Conservation (phyloP, 2,888 invertebrate genomes). For the Phrixothrix hirtus region DNA sequence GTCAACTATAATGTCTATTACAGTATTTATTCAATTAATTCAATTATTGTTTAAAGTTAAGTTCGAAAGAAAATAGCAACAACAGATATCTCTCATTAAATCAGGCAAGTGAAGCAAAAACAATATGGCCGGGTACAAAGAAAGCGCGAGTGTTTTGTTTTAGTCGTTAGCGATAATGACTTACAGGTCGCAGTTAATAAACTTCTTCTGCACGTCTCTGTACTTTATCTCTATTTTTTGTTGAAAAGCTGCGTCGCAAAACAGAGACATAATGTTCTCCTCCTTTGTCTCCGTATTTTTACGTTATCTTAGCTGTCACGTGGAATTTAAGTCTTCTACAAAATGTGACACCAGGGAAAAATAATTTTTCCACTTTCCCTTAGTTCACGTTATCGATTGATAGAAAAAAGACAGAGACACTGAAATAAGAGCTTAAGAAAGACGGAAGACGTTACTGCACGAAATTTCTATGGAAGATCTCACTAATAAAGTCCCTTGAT, state of each 20-base stretch:
- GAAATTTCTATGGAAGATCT: slow-evolving; percentile 36
- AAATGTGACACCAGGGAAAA: slow-evolving; percentile 53
- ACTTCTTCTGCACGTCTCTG: slow-evolving; percentile 28
- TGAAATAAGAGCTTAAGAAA: slow-evolving; percentile 11
- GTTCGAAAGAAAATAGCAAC: slow-evolving; percentile 17
- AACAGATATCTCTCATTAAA: slow-evolving; percentile 49
- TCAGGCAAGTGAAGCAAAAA: slow-evolving; percentile 54
- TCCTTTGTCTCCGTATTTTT: slow-evolving; percentile 18
- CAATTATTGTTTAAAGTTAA: slow-evolving; percentile 11
- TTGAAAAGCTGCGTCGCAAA: slow-evolving; percentile 3
- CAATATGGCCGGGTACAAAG: slow-evolving; percentile 54
- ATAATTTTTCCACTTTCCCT: slow-evolving; percentile 40
- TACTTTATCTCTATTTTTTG: slow-evolving; percentile 26
- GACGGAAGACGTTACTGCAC: slow-evolving; percentile 19
- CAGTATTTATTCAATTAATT: too few relatives aligned
- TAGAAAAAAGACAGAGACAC: slow-evolving; percentile 19
- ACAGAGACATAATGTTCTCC: slow-evolving; percentile 12
- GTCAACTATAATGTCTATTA: too few relatives aligned
- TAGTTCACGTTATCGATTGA: slow-evolving; percentile 23
- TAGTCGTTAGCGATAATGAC: slow-evolving; percentile 54
- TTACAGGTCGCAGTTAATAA: slow-evolving; percentile 46
- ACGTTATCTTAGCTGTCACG: slow-evolving; percentile 45
- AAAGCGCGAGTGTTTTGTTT: slow-evolving; percentile 53
- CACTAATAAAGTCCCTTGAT: slow-evolving; percentile 55
- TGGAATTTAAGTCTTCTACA: slow-evolving; percentile 50